Conservation (phyloP, 2,113 vertebrate genomes). For the Leptobrachium ailaonicum region DNA sequence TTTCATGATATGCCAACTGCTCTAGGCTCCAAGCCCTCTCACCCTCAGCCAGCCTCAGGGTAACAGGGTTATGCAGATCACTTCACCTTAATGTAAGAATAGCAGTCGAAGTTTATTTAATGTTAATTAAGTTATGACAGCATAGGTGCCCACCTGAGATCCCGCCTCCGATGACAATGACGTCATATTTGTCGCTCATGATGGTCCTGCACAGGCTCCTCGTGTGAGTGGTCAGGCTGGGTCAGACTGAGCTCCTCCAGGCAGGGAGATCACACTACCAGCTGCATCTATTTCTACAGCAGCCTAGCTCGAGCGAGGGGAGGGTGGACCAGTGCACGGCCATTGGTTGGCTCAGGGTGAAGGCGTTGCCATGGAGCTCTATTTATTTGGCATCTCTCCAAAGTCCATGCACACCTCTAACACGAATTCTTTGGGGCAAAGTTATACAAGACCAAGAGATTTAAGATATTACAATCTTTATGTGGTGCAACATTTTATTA, state of each 20-base stretch:
- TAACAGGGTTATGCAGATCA: too few species aligned
- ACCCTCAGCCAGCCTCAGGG: too few species aligned
- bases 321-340: background rate
- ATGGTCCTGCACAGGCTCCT: background rate
- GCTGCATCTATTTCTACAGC: background rate
- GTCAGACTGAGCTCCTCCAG: too few species aligned
- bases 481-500: too few species aligned
- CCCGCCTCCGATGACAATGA: slow-evolving; percentile 87
- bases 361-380: background rate
- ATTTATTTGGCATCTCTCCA: background rate
- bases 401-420: background rate
- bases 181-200: slow-evolving; percentile 84
- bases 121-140: background rate
- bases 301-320: background rate
- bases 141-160: slow-evolving; percentile 78
- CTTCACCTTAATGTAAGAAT: too few species aligned
- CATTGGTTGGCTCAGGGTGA: background rate
- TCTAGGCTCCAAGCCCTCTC: too few species aligned
- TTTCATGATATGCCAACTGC: too few species aligned
- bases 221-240: background rate
- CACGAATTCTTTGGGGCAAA: too few species aligned
- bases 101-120: too few species aligned
- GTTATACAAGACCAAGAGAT: too few species aligned
- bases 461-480: too few species aligned
- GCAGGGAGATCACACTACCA: too few species aligned